These are phyloP conservation scores for Oppia nitens DNA, from an alignment of 1,140 invertebrate species.

Conservation along the genomic window DNA sequence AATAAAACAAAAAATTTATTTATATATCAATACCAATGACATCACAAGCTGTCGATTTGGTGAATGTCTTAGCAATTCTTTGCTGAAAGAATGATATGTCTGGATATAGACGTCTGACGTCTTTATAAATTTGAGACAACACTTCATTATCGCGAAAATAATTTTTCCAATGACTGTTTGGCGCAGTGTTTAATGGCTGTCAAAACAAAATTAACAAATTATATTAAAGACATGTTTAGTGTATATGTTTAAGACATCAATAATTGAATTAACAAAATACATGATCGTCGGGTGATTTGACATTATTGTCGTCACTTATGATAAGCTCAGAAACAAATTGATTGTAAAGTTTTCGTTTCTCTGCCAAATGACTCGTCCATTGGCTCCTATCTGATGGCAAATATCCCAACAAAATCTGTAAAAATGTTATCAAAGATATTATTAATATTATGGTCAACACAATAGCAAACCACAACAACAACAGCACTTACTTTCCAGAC, in stretches of 20 bases:
- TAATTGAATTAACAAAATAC: constrained; percentile 13
- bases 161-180: constrained; percentile 78
- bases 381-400: constrained; percentile 8
- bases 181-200: constrained; percentile 58
- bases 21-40: constrained; percentile 62
- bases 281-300: constrained; percentile 16
- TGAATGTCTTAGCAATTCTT: constrained; percentile 51
- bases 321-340: constrained; percentile 57
- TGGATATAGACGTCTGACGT: constrained; percentile 80
- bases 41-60: constrained; percentile 51
- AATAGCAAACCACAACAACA: too few relatives aligned
- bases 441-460: too few relatives aligned
- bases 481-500: constrained; percentile 14
- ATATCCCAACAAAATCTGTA: constrained; percentile 14
- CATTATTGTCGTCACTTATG: constrained; percentile 25
- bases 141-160: constrained; percentile 95
- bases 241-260: not conserved
- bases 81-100: constrained; percentile 95
- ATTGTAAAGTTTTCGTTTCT: constrained; percentile 22
- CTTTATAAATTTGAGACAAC: constrained; percentile 84
- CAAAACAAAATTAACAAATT: not conserved
- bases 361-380: constrained; percentile 12
- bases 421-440: not conserved
- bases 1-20: constrained; percentile 64
- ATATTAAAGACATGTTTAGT: not conserved